Conservation (phyloP, 2,888 invertebrate genomes). For the Bhutanitis thaidina region DNA sequence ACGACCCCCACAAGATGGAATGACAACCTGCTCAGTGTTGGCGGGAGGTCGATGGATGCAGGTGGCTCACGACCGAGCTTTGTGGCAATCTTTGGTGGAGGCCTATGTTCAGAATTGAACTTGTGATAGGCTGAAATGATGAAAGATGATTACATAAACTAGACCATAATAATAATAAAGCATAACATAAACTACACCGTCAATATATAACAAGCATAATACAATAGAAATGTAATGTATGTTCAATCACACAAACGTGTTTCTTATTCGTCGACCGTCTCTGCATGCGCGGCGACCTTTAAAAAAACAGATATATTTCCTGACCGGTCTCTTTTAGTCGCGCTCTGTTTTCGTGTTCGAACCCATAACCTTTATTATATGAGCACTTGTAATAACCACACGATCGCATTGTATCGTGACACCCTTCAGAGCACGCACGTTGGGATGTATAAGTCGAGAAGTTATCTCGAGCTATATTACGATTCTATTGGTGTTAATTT, state of each 20-base stretch:
- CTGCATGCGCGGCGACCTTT: slow-evolving; percentile 6
- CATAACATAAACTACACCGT: background rate
- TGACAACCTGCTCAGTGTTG: no score
- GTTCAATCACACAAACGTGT: background rate
- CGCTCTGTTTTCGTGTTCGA: slow-evolving; percentile 14
- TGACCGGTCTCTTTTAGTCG: slow-evolving; percentile 16
- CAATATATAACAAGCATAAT: background rate
- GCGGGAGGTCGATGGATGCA: no score
- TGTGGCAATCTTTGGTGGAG: no score
- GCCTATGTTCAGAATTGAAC: no score
- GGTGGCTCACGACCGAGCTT: no score
- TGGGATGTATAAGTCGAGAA: slow-evolving; percentile 35
- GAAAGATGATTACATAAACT: no score
- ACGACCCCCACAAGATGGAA: no score
- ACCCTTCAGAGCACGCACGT: slow-evolving; percentile 20
- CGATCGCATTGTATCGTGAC: slow-evolving; percentile 12
- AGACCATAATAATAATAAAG: no score
- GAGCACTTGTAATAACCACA: slow-evolving; percentile 5
- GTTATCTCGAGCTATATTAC: slow-evolving; percentile 31
- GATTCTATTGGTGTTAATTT: slow-evolving; percentile 37
- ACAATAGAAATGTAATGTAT: slow-evolving; percentile 3
- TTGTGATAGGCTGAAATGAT: no score
- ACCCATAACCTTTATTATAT: slow-evolving; percentile 22
- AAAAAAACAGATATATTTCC: slow-evolving; percentile 9
- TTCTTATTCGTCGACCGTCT: background rate